Conservation (phyloP, 2,797 vertebrate species). For the Notamacropus eugenii region DNA sequence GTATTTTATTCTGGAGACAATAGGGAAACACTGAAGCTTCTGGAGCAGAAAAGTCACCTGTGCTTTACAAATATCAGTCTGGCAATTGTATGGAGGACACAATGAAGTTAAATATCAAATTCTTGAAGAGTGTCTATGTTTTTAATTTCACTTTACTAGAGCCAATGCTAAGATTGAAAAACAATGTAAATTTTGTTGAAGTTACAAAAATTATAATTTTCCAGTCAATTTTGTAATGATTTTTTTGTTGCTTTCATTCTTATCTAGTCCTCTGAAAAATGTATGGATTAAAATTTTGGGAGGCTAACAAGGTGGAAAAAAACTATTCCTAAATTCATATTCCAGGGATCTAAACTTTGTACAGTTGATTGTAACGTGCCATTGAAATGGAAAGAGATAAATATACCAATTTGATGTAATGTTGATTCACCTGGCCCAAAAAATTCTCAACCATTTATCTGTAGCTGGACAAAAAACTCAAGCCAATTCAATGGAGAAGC, state of each 20-base stretch:
- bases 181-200: conserved; percentile 63
- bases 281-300: not conserved
- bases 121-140: conserved; percentile 66
- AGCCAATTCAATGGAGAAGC: conserved; percentile 21
- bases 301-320: not conserved
- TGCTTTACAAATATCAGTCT: no score
- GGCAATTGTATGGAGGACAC: no score
- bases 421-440: conserved; percentile 46
- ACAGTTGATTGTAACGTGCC: conserved; percentile 28
- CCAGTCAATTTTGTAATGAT: not conserved
- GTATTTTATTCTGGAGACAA: no score
- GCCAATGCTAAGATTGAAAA: conserved; percentile 7
- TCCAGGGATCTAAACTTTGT: not conserved
- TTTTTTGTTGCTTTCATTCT: not conserved
- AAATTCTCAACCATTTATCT: conserved; percentile 60
- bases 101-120: conserved; percentile 58
- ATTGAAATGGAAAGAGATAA: conserved; percentile 12
- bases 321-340: not conserved
- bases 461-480: conserved; percentile 50
- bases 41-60: no score
- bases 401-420: conserved; percentile 49
- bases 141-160: conserved; percentile 72
- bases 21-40: no score
- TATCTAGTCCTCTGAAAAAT: not conserved
- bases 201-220: not conserved